These are phyloP conservation scores for Strigamia transsilvanica DNA, from an alignment of 2,888 invertebrate species.

Conservation along the genomic window DNA sequence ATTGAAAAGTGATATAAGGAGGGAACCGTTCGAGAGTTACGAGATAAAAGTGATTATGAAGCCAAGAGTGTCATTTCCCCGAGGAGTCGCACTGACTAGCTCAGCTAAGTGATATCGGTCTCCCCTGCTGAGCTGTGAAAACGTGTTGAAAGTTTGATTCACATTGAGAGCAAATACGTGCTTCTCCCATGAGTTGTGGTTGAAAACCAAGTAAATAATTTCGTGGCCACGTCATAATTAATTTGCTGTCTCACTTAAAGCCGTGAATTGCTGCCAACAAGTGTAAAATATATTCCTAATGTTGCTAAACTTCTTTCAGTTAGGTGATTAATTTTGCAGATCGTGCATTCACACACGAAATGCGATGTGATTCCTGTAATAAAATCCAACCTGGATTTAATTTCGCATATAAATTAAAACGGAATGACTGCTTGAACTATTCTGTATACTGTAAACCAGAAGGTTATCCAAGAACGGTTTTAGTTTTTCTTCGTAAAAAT, in stretches of 20 bases:
- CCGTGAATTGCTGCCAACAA: neutral
- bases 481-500: too few species aligned
- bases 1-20: neutral
- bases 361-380: too few species aligned
- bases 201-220: conserved; percentile 5
- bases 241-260: conserved; percentile 20
- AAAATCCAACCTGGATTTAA: too few species aligned
- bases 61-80: conserved; percentile 34
- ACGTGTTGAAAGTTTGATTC: conserved; percentile 38
- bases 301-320: too few species aligned
- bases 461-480: too few species aligned
- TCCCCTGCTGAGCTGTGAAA: conserved; percentile 31
- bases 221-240: conserved; percentile 6
- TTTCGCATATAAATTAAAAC: too few species aligned
- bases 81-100: neutral
- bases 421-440: too few species aligned
- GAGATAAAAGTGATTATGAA: conserved; percentile 38
- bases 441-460: too few species aligned
- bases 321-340: too few species aligned
- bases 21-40: neutral
- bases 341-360: too few species aligned
- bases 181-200: conserved; percentile 22
- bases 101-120: conserved; percentile 31
- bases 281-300: neutral
- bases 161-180: conserved; percentile 30